Conservation (phyloP, 2,888 invertebrate species). For the Caenorhabditis sp. region DNA sequence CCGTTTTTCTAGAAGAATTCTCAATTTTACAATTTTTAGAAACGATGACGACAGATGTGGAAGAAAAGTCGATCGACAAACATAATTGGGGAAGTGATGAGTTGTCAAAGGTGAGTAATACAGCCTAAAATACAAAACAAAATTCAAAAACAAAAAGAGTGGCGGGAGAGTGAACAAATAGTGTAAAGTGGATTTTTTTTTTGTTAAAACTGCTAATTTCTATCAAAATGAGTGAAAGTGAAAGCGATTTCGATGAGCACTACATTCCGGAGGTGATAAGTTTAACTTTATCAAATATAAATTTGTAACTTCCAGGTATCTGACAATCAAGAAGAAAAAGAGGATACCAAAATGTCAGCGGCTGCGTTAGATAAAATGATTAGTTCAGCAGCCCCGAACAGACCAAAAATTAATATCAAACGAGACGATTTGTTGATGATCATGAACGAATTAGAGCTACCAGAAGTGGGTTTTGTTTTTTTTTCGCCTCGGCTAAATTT, state of each 20-base stretch:
- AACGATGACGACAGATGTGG: slow-evolving; percentile 33
- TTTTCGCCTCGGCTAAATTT: neutral
- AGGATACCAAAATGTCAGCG: slow-evolving; percentile 42
- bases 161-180: neutral
- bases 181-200: neutral
- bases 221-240: slow-evolving; percentile 8
- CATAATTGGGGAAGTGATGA: slow-evolving; percentile 62
- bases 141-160: neutral
- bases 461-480: slow-evolving; percentile 24
- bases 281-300: neutral
- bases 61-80: slow-evolving; percentile 50
- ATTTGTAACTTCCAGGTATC: slow-evolving; percentile 35
- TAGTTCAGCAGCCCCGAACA: slow-evolving; percentile 14
- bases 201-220: neutral
- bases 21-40: slow-evolving; percentile 7
- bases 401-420: slow-evolving; percentile 49
- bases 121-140: slow-evolving; percentile 1
- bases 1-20: neutral
- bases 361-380: slow-evolving; percentile 48
- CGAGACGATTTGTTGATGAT: slow-evolving; percentile 56
- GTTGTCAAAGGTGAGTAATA: slow-evolving; percentile 50
- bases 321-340: slow-evolving; percentile 51
- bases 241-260: slow-evolving; percentile 37
- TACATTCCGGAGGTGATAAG: slow-evolving; percentile 31
- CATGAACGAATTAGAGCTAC: slow-evolving; percentile 52